Percentiles rank a stretch among this genome's conserved stretches.
Conservation (phyloP, 1,140 invertebrate species). For the Phymorhynchus buccinoides region DNA sequence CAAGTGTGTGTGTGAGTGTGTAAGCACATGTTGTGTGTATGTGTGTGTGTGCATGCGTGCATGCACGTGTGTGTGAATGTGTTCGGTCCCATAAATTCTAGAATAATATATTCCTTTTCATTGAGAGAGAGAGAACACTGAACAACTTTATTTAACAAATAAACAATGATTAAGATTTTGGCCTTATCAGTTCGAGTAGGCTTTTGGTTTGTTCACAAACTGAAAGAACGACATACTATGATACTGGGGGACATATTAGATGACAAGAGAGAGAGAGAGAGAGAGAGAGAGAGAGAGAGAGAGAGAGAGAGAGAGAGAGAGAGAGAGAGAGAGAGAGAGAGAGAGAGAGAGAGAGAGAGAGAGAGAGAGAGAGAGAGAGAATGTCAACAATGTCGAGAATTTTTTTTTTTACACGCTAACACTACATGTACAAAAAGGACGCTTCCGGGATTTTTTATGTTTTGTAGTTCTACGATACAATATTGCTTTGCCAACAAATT, state of each 20-base stretch:
- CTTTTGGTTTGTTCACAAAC: no score
- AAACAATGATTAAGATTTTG: not conserved
- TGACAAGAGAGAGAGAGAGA: no score
- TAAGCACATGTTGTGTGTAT: not conserved
- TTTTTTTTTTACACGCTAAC: not conserved
- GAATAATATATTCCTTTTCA: not conserved
- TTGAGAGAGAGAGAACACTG: no score
- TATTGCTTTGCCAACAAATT: not conserved
- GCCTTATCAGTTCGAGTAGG: no score
- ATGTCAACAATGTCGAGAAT: not conserved
- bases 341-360: slow-evolving; percentile 24
- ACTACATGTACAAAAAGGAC: not conserved
- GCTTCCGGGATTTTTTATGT: not conserved
- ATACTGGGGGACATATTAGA: no score
- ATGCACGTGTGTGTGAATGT: not conserved
- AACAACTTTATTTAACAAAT: not conserved
- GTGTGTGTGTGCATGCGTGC: not conserved
- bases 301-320: no score
- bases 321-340: not conserved
- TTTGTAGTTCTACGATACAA: no score
- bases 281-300: no score
- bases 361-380: not conserved
- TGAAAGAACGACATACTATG: no score
- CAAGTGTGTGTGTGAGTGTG: not conserved
- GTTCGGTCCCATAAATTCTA: not conserved